phyloP scores from a whole-genome alignment of 2,113 vertebrate species.

The Pipa parva region DNA sequence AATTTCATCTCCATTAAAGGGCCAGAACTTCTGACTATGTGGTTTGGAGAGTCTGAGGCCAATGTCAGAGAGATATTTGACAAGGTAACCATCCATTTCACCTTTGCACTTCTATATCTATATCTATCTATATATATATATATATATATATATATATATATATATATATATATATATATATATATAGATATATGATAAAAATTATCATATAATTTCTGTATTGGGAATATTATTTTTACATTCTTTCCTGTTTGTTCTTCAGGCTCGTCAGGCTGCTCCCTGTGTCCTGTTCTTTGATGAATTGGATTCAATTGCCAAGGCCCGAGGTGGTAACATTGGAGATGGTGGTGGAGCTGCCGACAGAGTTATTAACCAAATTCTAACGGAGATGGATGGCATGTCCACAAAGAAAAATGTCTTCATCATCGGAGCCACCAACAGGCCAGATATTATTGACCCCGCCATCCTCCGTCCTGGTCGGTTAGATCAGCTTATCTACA shows the following conservation, averaged over 20 bases:
- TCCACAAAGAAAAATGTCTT: slow-evolving; percentile 98
- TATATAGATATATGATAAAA: too few species aligned
- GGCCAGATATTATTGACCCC: slow-evolving; percentile 96
- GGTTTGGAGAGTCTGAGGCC: slow-evolving; percentile 98
- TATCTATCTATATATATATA: too few species aligned
- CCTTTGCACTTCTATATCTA: not conserved
- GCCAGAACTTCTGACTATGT: slow-evolving; percentile 96
- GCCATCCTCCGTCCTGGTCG: slow-evolving; percentile 93
- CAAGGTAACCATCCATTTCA: slow-evolving; percentile 69
- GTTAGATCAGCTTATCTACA: slow-evolving; percentile 96
- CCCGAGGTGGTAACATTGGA: slow-evolving; percentile 90
- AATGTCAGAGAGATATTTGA: slow-evolving; percentile 98
- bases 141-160: too few species aligned
- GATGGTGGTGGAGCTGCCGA: slow-evolving; percentile 94
- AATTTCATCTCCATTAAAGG: slow-evolving; percentile 99
- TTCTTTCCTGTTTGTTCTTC: too few species aligned
- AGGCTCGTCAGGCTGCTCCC: slow-evolving; percentile 95
- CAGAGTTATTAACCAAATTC: slow-evolving; percentile 96
- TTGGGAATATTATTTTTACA: too few species aligned
- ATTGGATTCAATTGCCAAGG: slow-evolving; percentile 95
- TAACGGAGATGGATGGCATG: slow-evolving; percentile 98
- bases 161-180: too few species aligned
- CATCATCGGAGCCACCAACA: slow-evolving; percentile 96
- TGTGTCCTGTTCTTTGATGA: slow-evolving; percentile 97
- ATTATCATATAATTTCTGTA: too few species aligned